Conservation (phyloP, 1,140 invertebrate species). For the Drosophila pectinifera region DNA sequence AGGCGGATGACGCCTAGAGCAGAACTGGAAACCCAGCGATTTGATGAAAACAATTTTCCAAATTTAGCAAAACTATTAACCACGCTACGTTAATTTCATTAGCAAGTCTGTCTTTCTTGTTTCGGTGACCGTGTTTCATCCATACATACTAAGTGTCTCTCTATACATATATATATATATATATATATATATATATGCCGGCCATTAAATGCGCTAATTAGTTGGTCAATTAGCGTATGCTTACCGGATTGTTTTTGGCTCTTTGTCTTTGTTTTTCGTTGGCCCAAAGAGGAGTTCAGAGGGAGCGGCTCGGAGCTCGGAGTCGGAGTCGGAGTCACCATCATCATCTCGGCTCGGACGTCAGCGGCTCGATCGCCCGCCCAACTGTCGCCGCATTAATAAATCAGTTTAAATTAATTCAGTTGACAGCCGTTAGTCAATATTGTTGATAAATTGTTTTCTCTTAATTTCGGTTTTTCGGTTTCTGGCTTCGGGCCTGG, state of each 20-base stretch:
- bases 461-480: slow-evolving; percentile 29
- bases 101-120: slow-evolving; percentile 61
- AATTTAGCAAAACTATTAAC: slow-evolving; percentile 82
- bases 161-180: slow-evolving; percentile 18
- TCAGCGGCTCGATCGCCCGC: slow-evolving; percentile 47
- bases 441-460: slow-evolving; percentile 50
- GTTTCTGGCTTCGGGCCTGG: neutral
- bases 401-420: slow-evolving; percentile 74
- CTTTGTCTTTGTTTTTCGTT: slow-evolving; percentile 34
- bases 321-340: slow-evolving; percentile 11
- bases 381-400: slow-evolving; percentile 68
- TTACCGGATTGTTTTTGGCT: slow-evolving; percentile 67
- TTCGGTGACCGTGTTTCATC: slow-evolving; percentile 66
- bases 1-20: slow-evolving; percentile 18
- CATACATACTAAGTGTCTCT: slow-evolving; percentile 10
- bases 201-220: slow-evolving; percentile 80
- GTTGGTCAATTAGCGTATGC: slow-evolving; percentile 73
- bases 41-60: slow-evolving; percentile 70
- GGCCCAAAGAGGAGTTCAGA: slow-evolving; percentile 8
- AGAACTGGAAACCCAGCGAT: slow-evolving; percentile 28
- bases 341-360: slow-evolving; percentile 22
- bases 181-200: slow-evolving; percentile 26
- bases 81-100: slow-evolving; percentile 81
- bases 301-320: too few species aligned
- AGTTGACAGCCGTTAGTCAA: slow-evolving; percentile 48